Evolutionary conservation across 1,140 invertebrate genomes (phyloP).

Genomic region (Leucophenga varia): DNA sequence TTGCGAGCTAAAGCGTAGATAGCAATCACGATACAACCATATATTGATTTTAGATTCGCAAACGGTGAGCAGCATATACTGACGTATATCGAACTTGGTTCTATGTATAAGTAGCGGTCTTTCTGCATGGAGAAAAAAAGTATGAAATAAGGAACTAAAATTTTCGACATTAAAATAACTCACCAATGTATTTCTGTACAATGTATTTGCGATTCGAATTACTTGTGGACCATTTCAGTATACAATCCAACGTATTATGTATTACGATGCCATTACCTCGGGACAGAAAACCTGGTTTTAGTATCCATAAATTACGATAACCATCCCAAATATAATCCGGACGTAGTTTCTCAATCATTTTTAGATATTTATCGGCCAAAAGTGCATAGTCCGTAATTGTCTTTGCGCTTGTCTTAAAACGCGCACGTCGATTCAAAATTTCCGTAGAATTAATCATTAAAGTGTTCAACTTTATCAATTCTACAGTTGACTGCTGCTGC

Average conservation of each 20-base stretch:
- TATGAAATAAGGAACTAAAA: too few relatives aligned
- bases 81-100: conserved; percentile 86
- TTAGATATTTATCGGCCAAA: neutral
- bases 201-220: conserved; percentile 70
- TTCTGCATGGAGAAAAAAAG: too few relatives aligned
- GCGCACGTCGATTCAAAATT: too few relatives aligned
- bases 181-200: conserved; percentile 92
- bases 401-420: too few relatives aligned
- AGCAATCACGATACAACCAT: conserved; percentile 84
- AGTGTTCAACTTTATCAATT: too few relatives aligned
- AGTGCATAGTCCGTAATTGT: too few relatives aligned
- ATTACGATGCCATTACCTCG: conserved; percentile 75
- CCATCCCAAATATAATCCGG: too few relatives aligned
- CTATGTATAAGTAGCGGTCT: conserved; percentile 75
- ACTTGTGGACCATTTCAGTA: conserved; percentile 63
- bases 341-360: too few relatives aligned
- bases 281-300: conserved; percentile 82
- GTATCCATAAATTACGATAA: conserved; percentile 82
- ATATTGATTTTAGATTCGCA: conserved; percentile 74
- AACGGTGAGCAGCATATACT: conserved; percentile 83
- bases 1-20: conserved; percentile 84
- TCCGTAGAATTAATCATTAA: too few relatives aligned
- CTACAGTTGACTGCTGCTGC: too few relatives aligned
- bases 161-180: too few relatives aligned
- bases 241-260: conserved; percentile 59